phyloP scores from a whole-genome alignment of 2,113 vertebrate genomes.

The Parotia lawesii region DNA sequence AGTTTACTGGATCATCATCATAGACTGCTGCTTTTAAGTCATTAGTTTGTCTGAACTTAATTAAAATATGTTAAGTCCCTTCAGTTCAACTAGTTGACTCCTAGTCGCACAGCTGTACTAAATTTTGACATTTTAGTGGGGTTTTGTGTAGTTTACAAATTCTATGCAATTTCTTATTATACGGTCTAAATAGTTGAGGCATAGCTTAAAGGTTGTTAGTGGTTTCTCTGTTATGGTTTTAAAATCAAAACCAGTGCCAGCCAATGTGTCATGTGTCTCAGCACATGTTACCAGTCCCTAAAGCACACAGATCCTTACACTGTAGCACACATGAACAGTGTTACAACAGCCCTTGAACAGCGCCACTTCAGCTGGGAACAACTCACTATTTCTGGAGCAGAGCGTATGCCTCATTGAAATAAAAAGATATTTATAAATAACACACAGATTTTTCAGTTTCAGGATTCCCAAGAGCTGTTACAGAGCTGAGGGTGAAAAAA shows the following conservation, averaged over 20 bases:
- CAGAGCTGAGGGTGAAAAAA: neutral
- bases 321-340: neutral
- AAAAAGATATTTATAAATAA: neutral
- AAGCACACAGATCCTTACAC: neutral
- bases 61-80: neutral
- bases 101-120: neutral
- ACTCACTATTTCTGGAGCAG: neutral
- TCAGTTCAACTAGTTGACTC: neutral
- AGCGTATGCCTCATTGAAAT: neutral
- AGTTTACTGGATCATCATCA: neutral
- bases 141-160: neutral
- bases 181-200: neutral
- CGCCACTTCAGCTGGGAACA: neutral
- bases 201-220: constrained; percentile 44
- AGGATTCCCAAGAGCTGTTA: neutral
- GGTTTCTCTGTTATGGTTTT: constrained; percentile 45
- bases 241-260: constrained; percentile 33
- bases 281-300: neutral
- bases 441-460: neutral
- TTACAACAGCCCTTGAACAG: neutral
- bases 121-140: neutral
- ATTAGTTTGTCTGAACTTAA: constrained; percentile 22
- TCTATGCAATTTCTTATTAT: constrained; percentile 37
- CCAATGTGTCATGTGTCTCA: neutral
- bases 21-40: neutral